Base-by-base conservation (phyloP, 2,113 vertebrate genomes). In the Girardinichthys multiradiatus region DNA sequence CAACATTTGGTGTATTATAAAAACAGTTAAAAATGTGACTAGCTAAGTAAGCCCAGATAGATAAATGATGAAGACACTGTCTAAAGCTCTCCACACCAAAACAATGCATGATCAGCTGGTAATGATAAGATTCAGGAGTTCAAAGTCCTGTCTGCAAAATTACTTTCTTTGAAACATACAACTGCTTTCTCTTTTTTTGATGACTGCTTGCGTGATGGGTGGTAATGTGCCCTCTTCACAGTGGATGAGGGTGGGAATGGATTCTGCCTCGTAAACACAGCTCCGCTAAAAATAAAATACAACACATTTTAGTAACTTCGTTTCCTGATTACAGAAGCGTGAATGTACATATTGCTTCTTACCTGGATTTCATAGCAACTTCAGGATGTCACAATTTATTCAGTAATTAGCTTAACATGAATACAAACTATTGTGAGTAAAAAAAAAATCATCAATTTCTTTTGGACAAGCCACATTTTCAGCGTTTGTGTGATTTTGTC, bases 321-420 rank as follows among this genome's bases (percentile, higher is more conserved):
- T 65, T 27, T 61, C 9, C 8, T 26, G 2, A 39, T 78, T 31
- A 66, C 2, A 9, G 13, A 60, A 26, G 6, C 27, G 19, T 19
- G 28, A 54, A 71, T 17, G 24, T 39, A 10, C 7, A 3, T 1
- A 30, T 27, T 24, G n/a, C 21, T 45, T 59, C 75, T 92, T 76
- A 94, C 93, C 94, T 93, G 73, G 91, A 92, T 79, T 92, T 91
- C 91, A 94, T 93, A 24, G 11, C 54, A 76, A 33, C 39, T 61
- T 28, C 24, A 28, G 24, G n/a, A 58, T 0, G 4, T 59, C 59
- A 82, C 29, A 39, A 29, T 5, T 57, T 28, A 68, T 12, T 58
- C n/a, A 72, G 30, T 37, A 51, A 19, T 21, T 19, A 33, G 10
- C 30, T 24, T 3, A 31, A 24, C 29, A 33, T 9, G 3, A 62